Percentiles rank a stretch among this genome's conserved stretches.
Evolutionary conservation across 2,113 vertebrate species (phyloP).

Genomic region (Calonectris borealis): DNA sequence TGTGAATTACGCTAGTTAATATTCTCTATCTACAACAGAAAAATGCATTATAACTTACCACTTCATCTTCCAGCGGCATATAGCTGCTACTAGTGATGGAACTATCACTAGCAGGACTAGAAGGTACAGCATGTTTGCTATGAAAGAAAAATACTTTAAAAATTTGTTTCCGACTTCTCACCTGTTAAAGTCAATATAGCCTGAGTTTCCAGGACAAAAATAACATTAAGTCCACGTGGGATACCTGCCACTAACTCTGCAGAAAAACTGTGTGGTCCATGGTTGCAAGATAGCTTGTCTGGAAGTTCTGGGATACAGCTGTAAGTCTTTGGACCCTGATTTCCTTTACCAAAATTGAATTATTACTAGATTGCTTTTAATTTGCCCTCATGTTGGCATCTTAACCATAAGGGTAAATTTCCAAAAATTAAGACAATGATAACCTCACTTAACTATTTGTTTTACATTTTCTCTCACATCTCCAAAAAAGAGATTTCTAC

Average conservation of each 20-base stretch:
- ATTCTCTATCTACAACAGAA: background rate
- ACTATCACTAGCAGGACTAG: slow-evolving; percentile 33
- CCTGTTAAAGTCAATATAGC: background rate
- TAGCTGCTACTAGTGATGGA: background rate
- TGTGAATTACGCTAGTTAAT: background rate
- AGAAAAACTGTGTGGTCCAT: background rate
- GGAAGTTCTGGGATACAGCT: background rate
- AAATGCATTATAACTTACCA: slow-evolving; percentile 68
- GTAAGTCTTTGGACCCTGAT: background rate
- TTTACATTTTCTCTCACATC: background rate
- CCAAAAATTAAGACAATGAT: background rate
- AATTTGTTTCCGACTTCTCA: background rate
- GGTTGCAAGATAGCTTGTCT: background rate
- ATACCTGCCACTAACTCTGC: background rate
- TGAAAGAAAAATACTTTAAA: slow-evolving; percentile 10
- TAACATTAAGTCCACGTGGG: rapidly evolving
- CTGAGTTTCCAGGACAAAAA: background rate
- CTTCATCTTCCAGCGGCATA: slow-evolving; percentile 66
- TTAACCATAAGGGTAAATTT: background rate
- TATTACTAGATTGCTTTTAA: background rate
- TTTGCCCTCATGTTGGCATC: background rate
- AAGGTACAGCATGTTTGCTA: slow-evolving; percentile 51
- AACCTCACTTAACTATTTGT: background rate
- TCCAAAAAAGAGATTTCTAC: background rate
- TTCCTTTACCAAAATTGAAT: background rate